Evolutionary conservation across 2,113 vertebrate species (phyloP), one percentile per base, ranked within the genome.

Genomic region (Orycteropus afer): DNA sequence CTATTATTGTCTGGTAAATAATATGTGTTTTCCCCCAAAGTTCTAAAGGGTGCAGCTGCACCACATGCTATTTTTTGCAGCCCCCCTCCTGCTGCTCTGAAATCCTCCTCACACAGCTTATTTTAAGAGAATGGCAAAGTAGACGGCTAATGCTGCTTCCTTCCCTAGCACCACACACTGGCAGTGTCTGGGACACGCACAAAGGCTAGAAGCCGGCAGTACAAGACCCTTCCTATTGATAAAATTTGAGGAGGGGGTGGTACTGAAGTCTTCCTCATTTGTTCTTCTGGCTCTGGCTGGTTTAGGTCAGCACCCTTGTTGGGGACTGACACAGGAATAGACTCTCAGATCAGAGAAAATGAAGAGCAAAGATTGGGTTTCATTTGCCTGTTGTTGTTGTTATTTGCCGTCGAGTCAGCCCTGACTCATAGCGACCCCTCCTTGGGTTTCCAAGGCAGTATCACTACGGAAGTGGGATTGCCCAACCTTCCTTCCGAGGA

Each of bases 1-100:
- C 97, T 98, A 98, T 98, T 98, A 97, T 97, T 96, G 97, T 97
- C 97, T 97, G 96, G 96, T 95, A 96, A 98, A 98, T 97, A 97
- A 97, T 98, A 97, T 91, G 97, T 98, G 97, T 97, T 97, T 97
- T 96, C 97, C 97, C 96, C 90, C 94, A 55, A 94, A 97, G 94
- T 97, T 97, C 95, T 90, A 96, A 94, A 94, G 95, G 97, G 91
- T 96, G 95, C 97, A 98, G 97, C 97, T 98, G 97, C 96, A 86
- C 42, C 49, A 3, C 37, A 8, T 93, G 92, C 96, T 97, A 94
- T 97, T 97, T 97, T 97, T 94, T 92, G 96, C 97, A 97, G 95
- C 92, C 91, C 82, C 18, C 9, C 42, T 93, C 95, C 87, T 82
- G 96, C 89, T 57, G 76, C 91, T 96, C 63, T 32, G 88, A 89